A percentile compares a stretch with the other conserved stretches of the same genome.
These are phyloP conservation scores for Aphidius gifuensis DNA, from an alignment of 1,140 invertebrate species.

Conservation along the genomic window DNA sequence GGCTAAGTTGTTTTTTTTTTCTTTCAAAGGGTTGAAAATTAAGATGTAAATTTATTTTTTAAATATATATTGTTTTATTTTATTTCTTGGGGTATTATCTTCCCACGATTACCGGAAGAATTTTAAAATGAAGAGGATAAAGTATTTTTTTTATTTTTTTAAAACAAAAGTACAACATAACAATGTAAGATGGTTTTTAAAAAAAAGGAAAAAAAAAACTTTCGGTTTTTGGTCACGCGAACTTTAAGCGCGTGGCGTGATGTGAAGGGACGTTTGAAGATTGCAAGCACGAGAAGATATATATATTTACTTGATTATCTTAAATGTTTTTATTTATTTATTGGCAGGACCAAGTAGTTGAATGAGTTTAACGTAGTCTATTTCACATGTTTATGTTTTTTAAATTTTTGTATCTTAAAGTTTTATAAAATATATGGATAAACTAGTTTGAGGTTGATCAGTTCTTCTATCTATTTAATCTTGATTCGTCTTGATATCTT, in stretches of 20 bases:
- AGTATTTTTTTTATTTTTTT: too few species aligned
- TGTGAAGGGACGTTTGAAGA: conserved; percentile 19
- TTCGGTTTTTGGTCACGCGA: conserved; percentile 22
- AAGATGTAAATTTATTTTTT: background rate
- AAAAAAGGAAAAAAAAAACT: conserved; percentile 9
- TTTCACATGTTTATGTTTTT: background rate
- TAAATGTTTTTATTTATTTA: background rate
- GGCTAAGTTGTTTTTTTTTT: too few species aligned
- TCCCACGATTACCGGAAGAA: conserved; percentile 11
- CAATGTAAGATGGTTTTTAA: background rate
- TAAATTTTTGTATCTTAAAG: background rate
- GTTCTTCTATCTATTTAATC: background rate
- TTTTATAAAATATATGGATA: background rate
- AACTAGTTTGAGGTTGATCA: conserved; percentile 7
- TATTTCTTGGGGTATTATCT: background rate
- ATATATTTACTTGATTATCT: background rate
- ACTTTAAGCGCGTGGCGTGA: conserved; percentile 22
- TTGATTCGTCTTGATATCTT: conserved; percentile 1
- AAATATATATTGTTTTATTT: background rate
- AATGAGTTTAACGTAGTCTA: background rate
- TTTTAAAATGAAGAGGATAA: background rate
- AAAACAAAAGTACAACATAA: too few species aligned
- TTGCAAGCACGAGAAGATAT: conserved; percentile 17
- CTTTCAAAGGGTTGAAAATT: too few species aligned
- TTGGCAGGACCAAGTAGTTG: too few species aligned